These are phyloP conservation scores for Thalassarche chlororhynchos DNA, from an alignment of 2,113 vertebrate species.

Conservation along the genomic window DNA sequence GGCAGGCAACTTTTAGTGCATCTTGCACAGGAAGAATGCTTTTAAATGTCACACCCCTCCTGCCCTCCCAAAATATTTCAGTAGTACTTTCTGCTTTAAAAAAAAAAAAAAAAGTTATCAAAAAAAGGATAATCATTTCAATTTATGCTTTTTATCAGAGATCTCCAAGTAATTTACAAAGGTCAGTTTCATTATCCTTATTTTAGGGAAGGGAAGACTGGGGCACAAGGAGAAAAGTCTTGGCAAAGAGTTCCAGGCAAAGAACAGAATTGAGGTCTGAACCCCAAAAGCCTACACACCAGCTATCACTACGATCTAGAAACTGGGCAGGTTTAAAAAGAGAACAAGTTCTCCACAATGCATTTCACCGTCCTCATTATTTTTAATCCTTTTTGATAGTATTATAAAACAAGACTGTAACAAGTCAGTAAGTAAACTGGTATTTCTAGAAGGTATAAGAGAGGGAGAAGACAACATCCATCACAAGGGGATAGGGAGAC, in stretches of 20 bases:
- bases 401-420: not conserved
- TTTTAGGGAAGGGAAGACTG: not conserved
- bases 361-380: not conserved
- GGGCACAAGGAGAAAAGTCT: not conserved
- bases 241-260: not conserved
- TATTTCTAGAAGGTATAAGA: not conserved
- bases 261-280: not conserved
- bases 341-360: not conserved
- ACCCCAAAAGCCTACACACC: not conserved
- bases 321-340: not conserved
- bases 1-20: not conserved
- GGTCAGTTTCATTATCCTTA: not conserved
- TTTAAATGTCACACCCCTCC: not conserved
- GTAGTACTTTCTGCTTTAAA: not conserved
- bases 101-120: not conserved
- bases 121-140: not conserved
- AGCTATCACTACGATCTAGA: not conserved
- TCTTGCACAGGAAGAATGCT: not conserved
- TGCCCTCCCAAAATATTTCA: not conserved
- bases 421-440: not conserved
- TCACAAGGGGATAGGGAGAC: not conserved
- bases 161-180: not conserved
- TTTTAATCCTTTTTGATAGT: not conserved
- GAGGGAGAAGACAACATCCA: not conserved
- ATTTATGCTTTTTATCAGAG: not conserved